Evolutionary conservation across 1,140 invertebrate genomes (phyloP).

Genomic region (Macrocentrus cingulum): DNA sequence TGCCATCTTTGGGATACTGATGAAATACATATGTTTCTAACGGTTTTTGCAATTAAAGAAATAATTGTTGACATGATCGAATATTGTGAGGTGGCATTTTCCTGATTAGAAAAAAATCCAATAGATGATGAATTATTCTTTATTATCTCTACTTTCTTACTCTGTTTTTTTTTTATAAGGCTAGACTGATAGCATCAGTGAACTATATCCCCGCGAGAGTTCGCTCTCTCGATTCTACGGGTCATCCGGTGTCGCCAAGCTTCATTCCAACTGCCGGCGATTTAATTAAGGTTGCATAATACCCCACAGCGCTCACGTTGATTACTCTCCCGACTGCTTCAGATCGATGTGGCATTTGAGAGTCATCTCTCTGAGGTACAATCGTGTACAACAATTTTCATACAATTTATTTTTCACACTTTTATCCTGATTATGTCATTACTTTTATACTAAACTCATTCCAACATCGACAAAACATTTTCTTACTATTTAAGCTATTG

Average conservation of each 20-base stretch:
- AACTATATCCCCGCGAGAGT: constrained; percentile 11
- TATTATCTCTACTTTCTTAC: constrained; percentile 11
- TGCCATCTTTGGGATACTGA: too few relatives aligned
- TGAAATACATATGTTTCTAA: background rate
- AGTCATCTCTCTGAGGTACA: background rate
- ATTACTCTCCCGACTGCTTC: constrained; percentile 30
- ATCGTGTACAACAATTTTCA: background rate
- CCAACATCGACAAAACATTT: too few relatives aligned
- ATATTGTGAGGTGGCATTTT: background rate
- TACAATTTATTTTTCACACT: background rate
- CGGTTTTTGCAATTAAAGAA: background rate
- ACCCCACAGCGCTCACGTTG: constrained; percentile 27
- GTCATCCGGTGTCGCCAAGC: constrained; percentile 21
- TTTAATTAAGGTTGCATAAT: constrained; percentile 47
- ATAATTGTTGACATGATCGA: background rate
- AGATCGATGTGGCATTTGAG: constrained; percentile 9
- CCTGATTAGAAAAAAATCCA: background rate
- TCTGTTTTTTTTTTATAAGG: background rate
- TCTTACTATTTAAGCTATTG: too few relatives aligned
- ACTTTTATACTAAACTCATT: too few relatives aligned
- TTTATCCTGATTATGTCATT: too few relatives aligned
- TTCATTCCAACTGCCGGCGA: constrained; percentile 31
- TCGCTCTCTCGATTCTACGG: constrained; percentile 19
- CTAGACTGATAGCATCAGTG: background rate
- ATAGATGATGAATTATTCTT: constrained; percentile 5